phyloP scores from a whole-genome alignment of 2,113 vertebrate genomes.

The Oncorhynchus gorbuscha region DNA sequence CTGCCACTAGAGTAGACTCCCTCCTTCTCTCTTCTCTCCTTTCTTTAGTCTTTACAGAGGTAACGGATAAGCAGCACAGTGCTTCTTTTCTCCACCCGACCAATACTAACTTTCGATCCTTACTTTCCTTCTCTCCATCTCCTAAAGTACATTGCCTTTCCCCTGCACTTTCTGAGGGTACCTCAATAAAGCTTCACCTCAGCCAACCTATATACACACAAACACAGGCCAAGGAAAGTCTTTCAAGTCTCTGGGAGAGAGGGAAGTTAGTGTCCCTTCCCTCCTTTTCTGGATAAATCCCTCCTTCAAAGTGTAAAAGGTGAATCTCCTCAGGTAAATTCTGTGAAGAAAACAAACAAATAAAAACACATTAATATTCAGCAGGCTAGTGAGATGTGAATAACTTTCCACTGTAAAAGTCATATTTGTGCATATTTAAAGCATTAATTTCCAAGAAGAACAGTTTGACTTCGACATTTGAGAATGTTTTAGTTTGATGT shows the following conservation, averaged over 20 bases:
- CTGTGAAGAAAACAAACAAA: conserved; percentile 61
- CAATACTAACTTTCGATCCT: conserved; percentile 34
- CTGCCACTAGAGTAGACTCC: conserved; percentile 1
- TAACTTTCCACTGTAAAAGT: neutral
- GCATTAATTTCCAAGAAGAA: neutral
- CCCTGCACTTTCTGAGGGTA: conserved; percentile 1
- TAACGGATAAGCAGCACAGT: conserved; percentile 25
- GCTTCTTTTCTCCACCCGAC: neutral
- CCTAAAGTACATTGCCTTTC: conserved; percentile 30
- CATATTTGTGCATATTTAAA: conserved; percentile 6
- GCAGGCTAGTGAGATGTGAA: neutral
- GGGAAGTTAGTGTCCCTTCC: neutral
- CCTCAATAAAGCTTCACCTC: conserved; percentile 24
- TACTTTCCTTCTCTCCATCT: conserved; percentile 48
- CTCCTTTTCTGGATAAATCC: neutral
- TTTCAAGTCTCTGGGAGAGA: conserved; percentile 18
- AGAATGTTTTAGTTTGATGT: neutral
- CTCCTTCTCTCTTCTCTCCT: neutral
- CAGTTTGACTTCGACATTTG: neutral
- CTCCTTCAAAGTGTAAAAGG: conserved; percentile 28
- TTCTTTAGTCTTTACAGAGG: conserved; percentile 15
- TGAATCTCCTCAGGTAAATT: conserved; percentile 63
- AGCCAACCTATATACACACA: conserved; percentile 14
- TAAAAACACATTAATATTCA: conserved; percentile 38
- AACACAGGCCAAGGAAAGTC: conserved; percentile 14